Base-by-base conservation (phyloP, 2,113 vertebrate species). In the Caracal caracal region DNA sequence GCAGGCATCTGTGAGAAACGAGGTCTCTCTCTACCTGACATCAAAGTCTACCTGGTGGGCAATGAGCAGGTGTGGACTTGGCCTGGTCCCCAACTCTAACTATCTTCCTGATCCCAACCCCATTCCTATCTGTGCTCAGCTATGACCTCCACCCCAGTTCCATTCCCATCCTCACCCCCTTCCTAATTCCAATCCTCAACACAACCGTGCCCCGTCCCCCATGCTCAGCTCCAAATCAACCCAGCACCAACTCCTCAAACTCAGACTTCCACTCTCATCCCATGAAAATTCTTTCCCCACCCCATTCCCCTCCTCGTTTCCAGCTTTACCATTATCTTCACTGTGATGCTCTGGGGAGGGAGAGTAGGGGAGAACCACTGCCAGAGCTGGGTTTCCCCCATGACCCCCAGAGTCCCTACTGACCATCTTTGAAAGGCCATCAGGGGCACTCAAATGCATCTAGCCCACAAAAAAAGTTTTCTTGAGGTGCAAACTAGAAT, bases 1-100 rank as follows among this genome's bases (percentile, higher is more conserved):
- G 96, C 98, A 0, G 98, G 99, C 89, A 98, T 99, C 80, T 99
- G 99, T 33, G 99, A 99, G 98, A 99, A 99, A 96, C 99, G 99
- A 0, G 99, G 99, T 84, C 99, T 99, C 97, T 99, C 98, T 17
- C 97, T 99, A 9, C 99, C 99, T 1, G 99, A 99, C 95, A 99
- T 99, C 93, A 98, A 99, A 98, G 99, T 99, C 94, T 99, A 99
- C 97, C 98, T 99, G 94, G 98, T 99, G 73, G 99, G 99, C 89
- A 99, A 99, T 0, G 99, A 99, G 65, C 99, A 99, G 99, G 99
- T 99, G 97, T 5, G 96, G 81, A 22, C 17, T 37, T 30, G 24
- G 28, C n/a, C 28, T 73, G 59, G 3, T n/a, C 53, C 49, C 92
- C 80, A 83, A 6, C 73, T 96, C 84, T 59, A 13, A 53, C 35